A percentile compares a stretch with the other conserved stretches of the same genome.
phyloP scores from a whole-genome alignment of 2,888 invertebrate genomes.

The Apantesis nais region DNA sequence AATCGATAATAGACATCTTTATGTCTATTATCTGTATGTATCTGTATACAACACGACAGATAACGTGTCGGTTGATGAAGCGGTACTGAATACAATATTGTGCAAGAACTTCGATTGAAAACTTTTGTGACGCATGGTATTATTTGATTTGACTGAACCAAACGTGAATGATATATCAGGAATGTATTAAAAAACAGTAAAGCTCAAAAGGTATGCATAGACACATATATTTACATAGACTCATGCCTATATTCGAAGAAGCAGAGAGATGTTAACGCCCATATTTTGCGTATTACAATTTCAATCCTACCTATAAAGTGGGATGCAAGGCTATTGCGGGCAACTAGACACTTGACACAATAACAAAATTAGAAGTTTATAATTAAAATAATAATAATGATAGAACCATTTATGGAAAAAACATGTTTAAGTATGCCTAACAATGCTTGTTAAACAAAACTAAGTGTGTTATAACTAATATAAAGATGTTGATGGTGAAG shows the following conservation, averaged over 20 bases:
- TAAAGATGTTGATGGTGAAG: no score
- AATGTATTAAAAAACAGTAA: background rate
- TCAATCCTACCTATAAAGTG: background rate
- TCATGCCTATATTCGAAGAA: background rate
- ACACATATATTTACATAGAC: no score
- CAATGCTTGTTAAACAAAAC: no score
- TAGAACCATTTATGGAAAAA: no score
- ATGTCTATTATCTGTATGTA: no score
- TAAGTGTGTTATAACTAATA: no score
- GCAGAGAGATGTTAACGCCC: no score
- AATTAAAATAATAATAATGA: no score
- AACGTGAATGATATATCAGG: background rate
- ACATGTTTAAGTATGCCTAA: no score
- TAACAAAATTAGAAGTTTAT: no score
- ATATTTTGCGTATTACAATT: background rate
- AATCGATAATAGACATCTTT: background rate
- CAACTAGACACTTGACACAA: background rate
- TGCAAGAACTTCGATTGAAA: background rate
- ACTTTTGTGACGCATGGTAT: background rate
- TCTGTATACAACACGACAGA: constrained; percentile 4
- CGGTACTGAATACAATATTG: constrained; percentile 4
- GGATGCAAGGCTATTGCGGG: no score
- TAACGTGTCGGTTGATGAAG: constrained; percentile 2
- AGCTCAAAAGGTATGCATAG: background rate
- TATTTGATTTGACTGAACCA: background rate